Conservation (phyloP, 1,140 invertebrate genomes). For the Drosophila nannoptera region DNA sequence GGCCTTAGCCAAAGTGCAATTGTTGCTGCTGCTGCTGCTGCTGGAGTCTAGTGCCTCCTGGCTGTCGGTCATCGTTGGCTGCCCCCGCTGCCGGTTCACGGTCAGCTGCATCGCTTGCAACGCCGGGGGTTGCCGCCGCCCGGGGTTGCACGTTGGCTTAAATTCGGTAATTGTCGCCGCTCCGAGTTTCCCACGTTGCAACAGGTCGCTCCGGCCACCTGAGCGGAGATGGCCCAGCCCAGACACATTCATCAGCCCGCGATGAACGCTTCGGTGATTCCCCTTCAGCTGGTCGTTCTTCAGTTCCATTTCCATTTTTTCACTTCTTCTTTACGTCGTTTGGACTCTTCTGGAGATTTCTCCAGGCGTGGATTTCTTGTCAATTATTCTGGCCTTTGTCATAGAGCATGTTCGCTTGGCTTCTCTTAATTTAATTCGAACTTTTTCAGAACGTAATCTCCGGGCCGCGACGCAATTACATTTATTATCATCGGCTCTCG, state of each 20-base stretch:
- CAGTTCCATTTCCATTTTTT: background rate
- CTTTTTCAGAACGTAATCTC: no score
- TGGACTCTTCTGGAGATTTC: constrained; percentile 27
- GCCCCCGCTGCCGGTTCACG: constrained; percentile 43
- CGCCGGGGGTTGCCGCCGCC: constrained; percentile 1
- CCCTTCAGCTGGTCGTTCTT: constrained; percentile 32
- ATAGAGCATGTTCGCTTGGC: constrained; percentile 5
- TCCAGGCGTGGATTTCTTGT: constrained; percentile 39
- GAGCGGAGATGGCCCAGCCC: constrained; percentile 17
- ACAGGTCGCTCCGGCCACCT: constrained; percentile 44
- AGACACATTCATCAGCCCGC: constrained; percentile 43
- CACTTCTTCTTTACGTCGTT: constrained; percentile 13
- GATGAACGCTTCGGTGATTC: constrained; percentile 31
- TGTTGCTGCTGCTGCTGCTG: background rate
- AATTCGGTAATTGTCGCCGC: constrained; percentile 61
- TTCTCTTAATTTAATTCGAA: constrained; percentile 61
- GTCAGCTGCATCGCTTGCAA: constrained; percentile 42
- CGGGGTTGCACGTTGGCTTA: constrained; percentile 10
- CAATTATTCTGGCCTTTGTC: constrained; percentile 54
- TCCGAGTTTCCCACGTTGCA: constrained; percentile 67
- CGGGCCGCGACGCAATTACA: constrained; percentile 54
- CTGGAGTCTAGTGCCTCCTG: constrained; percentile 7
- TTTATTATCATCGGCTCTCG: constrained; percentile 62
- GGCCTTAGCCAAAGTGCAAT: constrained; percentile 7
- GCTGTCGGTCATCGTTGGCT: constrained; percentile 51